Evolutionary conservation across 2,888 invertebrate species (phyloP), one percentile per base, ranked within the genome.

Genomic region (Perithous albicinctus): DNA sequence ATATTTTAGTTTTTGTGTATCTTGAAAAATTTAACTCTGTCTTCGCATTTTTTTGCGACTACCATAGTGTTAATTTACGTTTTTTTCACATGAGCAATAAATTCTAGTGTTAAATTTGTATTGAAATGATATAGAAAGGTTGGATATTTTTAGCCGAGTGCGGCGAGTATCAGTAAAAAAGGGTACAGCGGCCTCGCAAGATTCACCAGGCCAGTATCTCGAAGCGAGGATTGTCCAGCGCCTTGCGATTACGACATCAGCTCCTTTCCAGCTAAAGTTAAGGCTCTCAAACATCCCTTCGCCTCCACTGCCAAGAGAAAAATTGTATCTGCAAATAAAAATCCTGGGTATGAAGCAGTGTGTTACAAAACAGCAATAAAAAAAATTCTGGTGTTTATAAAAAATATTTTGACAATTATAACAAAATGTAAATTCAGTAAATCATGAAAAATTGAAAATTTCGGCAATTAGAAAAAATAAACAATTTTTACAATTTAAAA

Each of bases 101-200:
- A 38, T 38, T 3, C 1, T 35, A 12, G 41, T 2, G 10, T 41
- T 41, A 41, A 29, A 5, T 29, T 29, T 29, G 29, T 29, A 12
- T 20, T 48, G 12, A 20, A 69, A 26, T 10, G 12, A 15, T 35
- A 15, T 32, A 18, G 15, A 63, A 26, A 38, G 5, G 10, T 51
- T 10, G n/a, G 1, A n/a, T 15, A 12, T 73, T 51, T 74, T 81
- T 77, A 91, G 91, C 91, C 91, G 15, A 87, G 88, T 72, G 54
- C 70, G 23, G 72, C 81, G 46, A 89, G 90, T 63, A 86, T 90
- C 12, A 91, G 91, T 76, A 90, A 83, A 77, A 90, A 84, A 82
- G 91, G 91, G 7, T 91, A 90, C 80, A 87, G 91, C 67, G 90
- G 91, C 1, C 77, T 91, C 23, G 90, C 88, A 2, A 87, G 86